A percentile compares a stretch with the other conserved stretches of the same genome.
Evolutionary conservation across 2,113 vertebrate genomes (phyloP).

Genomic region (Caranx ignobilis): DNA sequence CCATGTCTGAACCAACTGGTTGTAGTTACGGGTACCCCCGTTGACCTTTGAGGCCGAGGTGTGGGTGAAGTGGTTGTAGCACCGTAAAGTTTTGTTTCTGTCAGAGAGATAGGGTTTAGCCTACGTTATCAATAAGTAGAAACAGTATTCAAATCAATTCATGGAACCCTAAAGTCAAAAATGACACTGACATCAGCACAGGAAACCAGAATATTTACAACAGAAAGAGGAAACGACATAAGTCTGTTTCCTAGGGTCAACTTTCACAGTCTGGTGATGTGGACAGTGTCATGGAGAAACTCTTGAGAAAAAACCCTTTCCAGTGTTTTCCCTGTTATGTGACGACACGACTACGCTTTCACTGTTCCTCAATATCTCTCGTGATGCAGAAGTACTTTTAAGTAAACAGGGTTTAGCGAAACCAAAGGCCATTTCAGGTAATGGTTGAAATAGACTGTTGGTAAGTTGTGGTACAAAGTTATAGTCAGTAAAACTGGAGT

Average conservation of each 20-base stretch:
- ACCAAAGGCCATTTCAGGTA: no score
- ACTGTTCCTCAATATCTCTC: constrained; percentile 50
- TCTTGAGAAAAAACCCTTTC: constrained; percentile 33
- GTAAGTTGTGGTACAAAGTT: not conserved
- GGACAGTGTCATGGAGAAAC: constrained; percentile 25
- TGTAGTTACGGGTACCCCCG: not conserved
- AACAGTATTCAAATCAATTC: not conserved
- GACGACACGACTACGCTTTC: constrained; percentile 40
- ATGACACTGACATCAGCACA: not conserved
- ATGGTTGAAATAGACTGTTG: not conserved
- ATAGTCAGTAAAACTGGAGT: not conserved
- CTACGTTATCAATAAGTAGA: not conserved
- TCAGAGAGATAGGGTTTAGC: constrained; percentile 15
- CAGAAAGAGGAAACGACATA: constrained; percentile 44
- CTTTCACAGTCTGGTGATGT: constrained; percentile 3
- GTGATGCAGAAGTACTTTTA: constrained; percentile 18
- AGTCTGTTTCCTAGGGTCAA: not conserved
- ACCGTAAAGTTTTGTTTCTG: constrained; percentile 2
- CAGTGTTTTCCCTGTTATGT: constrained; percentile 51
- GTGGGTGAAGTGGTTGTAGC: not conserved
- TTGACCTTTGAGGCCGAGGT: constrained; percentile 6
- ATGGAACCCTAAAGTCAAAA: constrained; percentile 10
- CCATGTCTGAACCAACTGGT: constrained; percentile 2
- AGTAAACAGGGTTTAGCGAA: constrained; percentile 1
- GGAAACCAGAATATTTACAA: constrained; percentile 26